phyloP scores from a whole-genome alignment of 1,140 invertebrate species.

The Drosophila sulfurigaster region DNA sequence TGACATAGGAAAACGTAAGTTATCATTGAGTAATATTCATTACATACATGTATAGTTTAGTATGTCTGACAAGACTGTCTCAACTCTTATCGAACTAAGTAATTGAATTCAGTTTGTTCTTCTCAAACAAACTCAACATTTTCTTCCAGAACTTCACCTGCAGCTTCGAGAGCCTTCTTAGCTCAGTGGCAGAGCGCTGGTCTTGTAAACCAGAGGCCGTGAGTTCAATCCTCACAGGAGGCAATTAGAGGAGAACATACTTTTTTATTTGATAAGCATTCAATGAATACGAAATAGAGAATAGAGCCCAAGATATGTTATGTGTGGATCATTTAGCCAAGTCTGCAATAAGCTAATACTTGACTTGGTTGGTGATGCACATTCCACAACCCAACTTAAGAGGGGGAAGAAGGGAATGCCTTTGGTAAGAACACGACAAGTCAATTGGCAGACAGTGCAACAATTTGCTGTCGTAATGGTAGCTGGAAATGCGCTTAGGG shows the following conservation, averaged over 20 bases:
- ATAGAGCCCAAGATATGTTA: too few species aligned
- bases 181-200: conserved; percentile 97
- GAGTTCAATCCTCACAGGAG: conserved; percentile 95
- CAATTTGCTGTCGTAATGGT: conserved; percentile 38
- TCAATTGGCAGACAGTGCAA: conserved; percentile 62
- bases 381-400: background rate
- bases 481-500: conserved; percentile 35
- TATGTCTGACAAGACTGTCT: background rate
- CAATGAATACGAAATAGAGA: too few species aligned
- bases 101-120: background rate
- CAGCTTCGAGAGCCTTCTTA: conserved; percentile 89
- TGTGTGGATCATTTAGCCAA: background rate
- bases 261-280: too few species aligned
- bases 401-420: conserved; percentile 22
- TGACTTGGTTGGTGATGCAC: conserved; percentile 39
- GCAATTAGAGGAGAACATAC: conserved; percentile 80
- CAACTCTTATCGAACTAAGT: conserved; percentile 13
- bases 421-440: conserved; percentile 56
- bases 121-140: background rate
- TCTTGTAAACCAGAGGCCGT: conserved; percentile 97
- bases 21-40: background rate
- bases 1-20: too few species aligned
- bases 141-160: background rate
- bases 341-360: conserved; percentile 27
- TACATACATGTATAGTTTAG: too few species aligned